Base-by-base conservation (phyloP, 2,797 vertebrate species). In the Xerus rutilus region DNA sequence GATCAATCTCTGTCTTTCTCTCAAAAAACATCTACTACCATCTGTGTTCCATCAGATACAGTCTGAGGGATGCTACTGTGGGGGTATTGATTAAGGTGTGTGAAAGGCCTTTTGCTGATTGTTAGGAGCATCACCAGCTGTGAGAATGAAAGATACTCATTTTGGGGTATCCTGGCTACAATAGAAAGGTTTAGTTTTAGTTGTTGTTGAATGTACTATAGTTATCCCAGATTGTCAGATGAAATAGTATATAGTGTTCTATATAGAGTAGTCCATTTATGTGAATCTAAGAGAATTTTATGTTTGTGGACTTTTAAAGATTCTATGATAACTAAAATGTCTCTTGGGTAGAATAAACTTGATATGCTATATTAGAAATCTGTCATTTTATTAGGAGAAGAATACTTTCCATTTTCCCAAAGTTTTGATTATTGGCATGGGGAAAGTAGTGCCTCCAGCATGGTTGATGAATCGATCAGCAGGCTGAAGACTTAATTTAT, bases 151-250 rank as follows among this genome's bases (percentile, higher is more conserved):
- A 78, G 52, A 35, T 82, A 64, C 1, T 83, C 18, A 20, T 88
- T 91, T 89, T 43, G 67, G 13, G 72, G 91, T n/a, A 88, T 72
- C 43, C 77, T 54, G 30, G 49, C 47, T 93, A 28, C 32, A 89
- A 32, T n/a, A 94, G 45, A 87, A 86, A 70, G 76, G 13, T 39
- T 81, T 30, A 59, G 47, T 88, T 95, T 87, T 88, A 91, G 39
- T 79, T 85, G 72, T 23, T 77, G 54, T 81, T 89, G 82, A 86
- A 70, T 57, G 43, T 17, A 70, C 32, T 70, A 25, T 77, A 81
- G 62, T 92, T 93, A 89, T 70, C 25, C n/a, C n/a, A 89, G 54
- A 30, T 89, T 93, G 12, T 87, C 81, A 93, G 73, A 62, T 95
- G 85, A 86, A 93, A 57, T 57, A 57, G 54, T 57, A 57, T 57